phyloP scores from a whole-genome alignment of 1,140 invertebrate species.

The Cheumatopsyche charites region DNA sequence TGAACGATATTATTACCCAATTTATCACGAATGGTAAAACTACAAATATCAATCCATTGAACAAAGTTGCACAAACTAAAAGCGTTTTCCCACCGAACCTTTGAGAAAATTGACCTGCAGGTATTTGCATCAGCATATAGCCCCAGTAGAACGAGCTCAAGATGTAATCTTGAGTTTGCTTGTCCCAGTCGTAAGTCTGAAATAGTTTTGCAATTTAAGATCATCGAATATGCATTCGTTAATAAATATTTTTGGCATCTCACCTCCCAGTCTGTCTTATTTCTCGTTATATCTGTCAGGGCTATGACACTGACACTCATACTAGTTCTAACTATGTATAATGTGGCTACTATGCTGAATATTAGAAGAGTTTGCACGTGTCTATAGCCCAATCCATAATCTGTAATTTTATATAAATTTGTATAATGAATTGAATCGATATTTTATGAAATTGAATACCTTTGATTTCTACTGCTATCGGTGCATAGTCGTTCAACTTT shows the following conservation, averaged over 20 bases:
- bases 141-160: conserved; percentile 39
- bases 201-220: background rate
- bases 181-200: conserved; percentile 43
- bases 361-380: conserved; percentile 69
- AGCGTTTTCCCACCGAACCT: conserved; percentile 37
- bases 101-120: conserved; percentile 28
- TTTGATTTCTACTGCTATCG: background rate
- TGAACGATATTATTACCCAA: conserved; percentile 22
- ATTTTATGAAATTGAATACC: background rate
- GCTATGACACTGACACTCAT: conserved; percentile 75
- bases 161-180: conserved; percentile 33
- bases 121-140: conserved; percentile 37
- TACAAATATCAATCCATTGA: conserved; percentile 34
- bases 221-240: background rate
- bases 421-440: too few relatives aligned
- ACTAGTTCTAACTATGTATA: conserved; percentile 69
- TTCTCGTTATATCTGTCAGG: conserved; percentile 64
- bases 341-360: conserved; percentile 67
- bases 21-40: conserved; percentile 28
- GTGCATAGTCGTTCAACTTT: background rate
- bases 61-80: background rate
- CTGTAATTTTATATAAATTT: conserved; percentile 31
- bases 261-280: conserved; percentile 50
- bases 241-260: conserved; percentile 9
- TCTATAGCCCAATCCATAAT: conserved; percentile 62